A percentile compares a stretch with the other conserved stretches of the same genome.
phyloP scores from a whole-genome alignment of 2,797 vertebrate genomes.

The Hozukius guyotensis region DNA sequence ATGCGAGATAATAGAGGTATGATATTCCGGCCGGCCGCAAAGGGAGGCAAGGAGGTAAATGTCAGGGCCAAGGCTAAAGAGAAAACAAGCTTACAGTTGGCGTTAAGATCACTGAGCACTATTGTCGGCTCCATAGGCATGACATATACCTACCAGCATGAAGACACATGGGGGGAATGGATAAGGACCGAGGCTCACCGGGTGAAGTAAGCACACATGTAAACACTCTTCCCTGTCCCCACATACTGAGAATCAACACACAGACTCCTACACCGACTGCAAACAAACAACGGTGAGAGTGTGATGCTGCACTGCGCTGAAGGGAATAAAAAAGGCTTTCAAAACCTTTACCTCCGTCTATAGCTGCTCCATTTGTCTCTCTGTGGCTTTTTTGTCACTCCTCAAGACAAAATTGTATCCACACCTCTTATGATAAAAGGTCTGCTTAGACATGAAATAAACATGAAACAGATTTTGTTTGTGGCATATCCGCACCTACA shows the following conservation, averaged over 20 bases:
- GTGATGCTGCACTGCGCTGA: conserved; percentile 25
- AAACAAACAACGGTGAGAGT: conserved; percentile 32
- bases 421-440: conserved; percentile 43
- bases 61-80: conserved; percentile 77
- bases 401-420: conserved; percentile 38
- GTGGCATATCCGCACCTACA: conserved; percentile 4
- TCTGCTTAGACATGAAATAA: conserved; percentile 57
- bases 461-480: conserved; percentile 42
- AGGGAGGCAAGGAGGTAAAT: conserved; percentile 72
- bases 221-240: conserved; percentile 54
- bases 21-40: conserved; percentile 59
- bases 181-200: conserved; percentile 49
- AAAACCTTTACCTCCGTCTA: conserved; percentile 13
- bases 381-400: conserved; percentile 38
- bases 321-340: conserved; percentile 32
- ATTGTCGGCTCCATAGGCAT: conserved; percentile 68
- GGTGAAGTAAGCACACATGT: conserved; percentile 67
- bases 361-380: conserved; percentile 21
- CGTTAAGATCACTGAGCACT: conserved; percentile 71
- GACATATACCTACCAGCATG: conserved; percentile 73
- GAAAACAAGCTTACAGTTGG: conserved; percentile 73
- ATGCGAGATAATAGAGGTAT: conserved; percentile 63
- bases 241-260: conserved; percentile 45
- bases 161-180: conserved; percentile 42
- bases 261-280: conserved; percentile 9